Conservation (phyloP, 2,113 vertebrate species). For the Labrus mixtus region DNA sequence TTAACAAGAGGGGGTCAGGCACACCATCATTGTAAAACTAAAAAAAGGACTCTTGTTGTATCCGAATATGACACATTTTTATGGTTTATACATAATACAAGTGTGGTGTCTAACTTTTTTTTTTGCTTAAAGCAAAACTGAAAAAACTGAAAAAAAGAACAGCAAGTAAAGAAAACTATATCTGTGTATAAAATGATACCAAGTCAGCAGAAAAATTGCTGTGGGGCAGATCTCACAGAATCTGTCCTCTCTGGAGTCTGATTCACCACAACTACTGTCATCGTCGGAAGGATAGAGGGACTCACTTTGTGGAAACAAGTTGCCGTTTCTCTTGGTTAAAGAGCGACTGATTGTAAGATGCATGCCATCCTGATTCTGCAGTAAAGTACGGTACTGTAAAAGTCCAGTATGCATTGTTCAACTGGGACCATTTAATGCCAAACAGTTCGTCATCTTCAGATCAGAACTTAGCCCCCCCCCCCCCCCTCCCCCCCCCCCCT, state of each 20-base stretch:
- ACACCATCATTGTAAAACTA: conserved; percentile 72
- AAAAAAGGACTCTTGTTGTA: conserved; percentile 80
- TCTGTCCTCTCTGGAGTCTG: conserved; percentile 54
- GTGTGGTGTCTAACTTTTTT: conserved; percentile 84
- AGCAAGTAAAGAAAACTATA: conserved; percentile 63
- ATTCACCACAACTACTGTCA: conserved; percentile 67
- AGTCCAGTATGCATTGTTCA: conserved; percentile 71
- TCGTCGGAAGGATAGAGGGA: conserved; percentile 70
- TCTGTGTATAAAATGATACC: conserved; percentile 74
- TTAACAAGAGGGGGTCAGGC: conserved; percentile 78
- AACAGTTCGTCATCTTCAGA: conserved; percentile 47
- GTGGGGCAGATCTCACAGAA: conserved; percentile 57
- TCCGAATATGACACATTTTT: conserved; percentile 82
- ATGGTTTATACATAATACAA: conserved; percentile 86
- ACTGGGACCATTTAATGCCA: conserved; percentile 69
- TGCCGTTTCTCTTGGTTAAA: conserved; percentile 74
- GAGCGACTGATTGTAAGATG: conserved; percentile 84
- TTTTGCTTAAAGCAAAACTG: conserved; percentile 82
- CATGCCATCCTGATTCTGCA: conserved; percentile 81
- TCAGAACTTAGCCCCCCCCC: conserved; percentile 31
- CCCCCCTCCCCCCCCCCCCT: conserved; percentile 2
- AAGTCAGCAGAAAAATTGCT: conserved; percentile 57
- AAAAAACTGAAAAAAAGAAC: conserved; percentile 61
- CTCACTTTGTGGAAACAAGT: conserved; percentile 72
- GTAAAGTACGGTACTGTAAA: conserved; percentile 65